A percentile compares a stretch with the other conserved stretches of the same genome.
Evolutionary conservation across 2,888 invertebrate genomes (phyloP).

Genomic region (Sarcophaga rosellei): DNA sequence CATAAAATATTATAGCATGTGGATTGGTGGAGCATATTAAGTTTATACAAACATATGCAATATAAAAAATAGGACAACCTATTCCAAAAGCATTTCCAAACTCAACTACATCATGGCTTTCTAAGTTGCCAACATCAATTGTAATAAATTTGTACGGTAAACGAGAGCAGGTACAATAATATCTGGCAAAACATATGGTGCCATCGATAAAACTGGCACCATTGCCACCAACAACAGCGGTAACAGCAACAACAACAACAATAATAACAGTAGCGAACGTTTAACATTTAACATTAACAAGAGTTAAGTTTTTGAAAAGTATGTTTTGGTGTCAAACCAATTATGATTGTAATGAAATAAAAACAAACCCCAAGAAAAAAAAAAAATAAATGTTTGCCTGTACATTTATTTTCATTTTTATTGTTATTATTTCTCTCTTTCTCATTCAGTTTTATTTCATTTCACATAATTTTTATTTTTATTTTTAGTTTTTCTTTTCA

Average conservation of each 20-base stretch:
- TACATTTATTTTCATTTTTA: too few species aligned
- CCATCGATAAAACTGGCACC: neutral
- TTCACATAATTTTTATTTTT: neutral
- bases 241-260: neutral
- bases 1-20: too few species aligned
- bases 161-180: too few species aligned
- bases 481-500: neutral
- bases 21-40: too few species aligned
- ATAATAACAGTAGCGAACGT: too few species aligned
- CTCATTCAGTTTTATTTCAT: slow-evolving; percentile 7
- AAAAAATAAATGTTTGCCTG: neutral
- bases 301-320: slow-evolving; percentile 16
- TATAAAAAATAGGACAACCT: neutral
- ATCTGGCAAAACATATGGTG: too few species aligned
- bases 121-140: neutral
- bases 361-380: slow-evolving; percentile 25
- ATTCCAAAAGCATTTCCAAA: too few species aligned
- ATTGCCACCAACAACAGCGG: neutral
- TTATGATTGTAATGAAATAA: slow-evolving; percentile 59
- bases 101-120: neutral
- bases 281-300: neutral
- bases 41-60: neutral
- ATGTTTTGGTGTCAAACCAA: slow-evolving; percentile 63
- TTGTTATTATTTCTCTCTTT: neutral
- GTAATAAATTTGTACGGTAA: neutral